Conservation (phyloP, 2,888 invertebrate species). For the Rhynchonema sp. region DNA sequence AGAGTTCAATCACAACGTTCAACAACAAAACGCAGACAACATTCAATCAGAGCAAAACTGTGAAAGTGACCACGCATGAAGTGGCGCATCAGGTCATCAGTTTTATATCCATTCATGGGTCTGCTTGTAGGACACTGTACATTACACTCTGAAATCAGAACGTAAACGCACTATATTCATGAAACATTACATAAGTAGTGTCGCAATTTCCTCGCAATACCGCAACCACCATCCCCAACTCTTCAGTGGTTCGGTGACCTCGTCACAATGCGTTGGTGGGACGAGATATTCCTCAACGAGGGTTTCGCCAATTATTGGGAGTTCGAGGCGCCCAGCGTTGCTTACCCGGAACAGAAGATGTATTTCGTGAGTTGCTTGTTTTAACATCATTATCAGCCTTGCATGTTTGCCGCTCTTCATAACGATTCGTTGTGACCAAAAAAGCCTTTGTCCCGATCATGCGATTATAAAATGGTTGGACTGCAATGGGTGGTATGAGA, state of each 20-base stretch:
- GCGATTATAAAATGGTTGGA: too few species aligned
- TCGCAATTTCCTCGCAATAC: too few species aligned
- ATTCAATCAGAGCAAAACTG: neutral
- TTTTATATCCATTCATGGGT: too few species aligned
- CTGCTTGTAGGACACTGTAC: too few species aligned
- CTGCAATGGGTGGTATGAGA: too few species aligned
- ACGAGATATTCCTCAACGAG: conserved; percentile 15
- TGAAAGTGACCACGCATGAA: neutral
- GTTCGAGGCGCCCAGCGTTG: conserved; percentile 8
- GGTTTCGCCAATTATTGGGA: conserved; percentile 16
- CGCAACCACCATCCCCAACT: neutral
- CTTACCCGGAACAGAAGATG: conserved; percentile 9
- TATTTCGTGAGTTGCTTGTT: conserved; percentile 8
- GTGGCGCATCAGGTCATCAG: neutral
- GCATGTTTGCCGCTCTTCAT: too few species aligned
- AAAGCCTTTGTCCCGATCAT: too few species aligned
- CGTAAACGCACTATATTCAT: too few species aligned
- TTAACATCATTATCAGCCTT: neutral
- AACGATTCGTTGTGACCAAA: too few species aligned
- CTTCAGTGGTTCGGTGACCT: conserved; percentile 18
- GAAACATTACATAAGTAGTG: too few species aligned
- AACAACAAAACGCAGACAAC: neutral
- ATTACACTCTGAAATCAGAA: too few species aligned
- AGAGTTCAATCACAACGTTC: neutral
- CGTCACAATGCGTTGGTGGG: conserved; percentile 17